Base-by-base conservation (phyloP, 2,113 vertebrate genomes). In the Petaurus breviceps region DNA sequence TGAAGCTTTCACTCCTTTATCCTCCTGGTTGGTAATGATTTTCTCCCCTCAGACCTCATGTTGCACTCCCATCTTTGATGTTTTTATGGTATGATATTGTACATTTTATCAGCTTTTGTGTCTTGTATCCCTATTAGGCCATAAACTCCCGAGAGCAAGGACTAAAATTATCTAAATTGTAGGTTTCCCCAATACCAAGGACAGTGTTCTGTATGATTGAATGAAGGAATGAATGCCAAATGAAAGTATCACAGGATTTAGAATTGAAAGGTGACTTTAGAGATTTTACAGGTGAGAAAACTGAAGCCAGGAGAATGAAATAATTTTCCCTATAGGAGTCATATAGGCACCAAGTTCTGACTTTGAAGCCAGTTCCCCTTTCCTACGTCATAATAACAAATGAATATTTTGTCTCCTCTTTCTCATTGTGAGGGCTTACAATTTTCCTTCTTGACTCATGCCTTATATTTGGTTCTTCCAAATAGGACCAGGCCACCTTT, bases 281-380 rank as follows among this genome's bases (percentile, higher is more conserved):
- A 23, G 68, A 84, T 55, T 92, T 92, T 52, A 47, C 43, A 92
- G 51, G 28, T 68, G 93, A 93, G 89, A 94, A 92, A 51, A 54
- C 50, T 68, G 50, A 93, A 50, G 24, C 49, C 90, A 84, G 19
- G 19, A 84, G 68, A 84, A 84, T 84, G n/a, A 84, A 43, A 84
- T 43, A 19, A 43, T n/a, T 43, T 43, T 84, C 19, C n/a, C 68
- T 19, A 84, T 43, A 84, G 19, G n/a, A 43, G 6, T 84, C n/a
- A 22, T 23, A 22, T 22, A 43, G 68, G 26, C 16, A 43, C 37
- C 43, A 84, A 68, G 37, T 84, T 84, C 68, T 43, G 16, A 43
- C 37, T 68, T 68, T 43, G 68, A 12, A 51, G 24, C 47, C 25
- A 51, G 90, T 19, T 26, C 24, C 46, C 90, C 26, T 90, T 50